Evolutionary conservation across 2,797 vertebrate species (phyloP), one percentile per base, ranked within the genome.

Genomic region (Antennarius maculatus): DNA sequence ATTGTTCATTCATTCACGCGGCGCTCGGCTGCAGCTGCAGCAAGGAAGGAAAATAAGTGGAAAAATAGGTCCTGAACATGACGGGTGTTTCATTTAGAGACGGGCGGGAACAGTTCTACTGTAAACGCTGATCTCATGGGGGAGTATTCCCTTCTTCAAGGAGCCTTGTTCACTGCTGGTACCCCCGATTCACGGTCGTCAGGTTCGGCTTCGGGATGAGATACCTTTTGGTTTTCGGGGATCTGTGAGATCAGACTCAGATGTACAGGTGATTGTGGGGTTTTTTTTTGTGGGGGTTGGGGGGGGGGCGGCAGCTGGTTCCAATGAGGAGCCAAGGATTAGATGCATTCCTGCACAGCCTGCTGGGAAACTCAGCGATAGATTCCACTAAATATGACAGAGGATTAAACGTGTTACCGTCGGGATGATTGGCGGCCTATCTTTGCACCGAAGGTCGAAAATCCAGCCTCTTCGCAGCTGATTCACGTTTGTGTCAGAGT

Each of bases 1-100:
- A 88, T 87, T 91, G 90, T 92, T 86, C 85, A 90, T 90, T 92
- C 88, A 92, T 87, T 27, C 74, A 50, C 23, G 23, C 23, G 23
- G 69, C 12, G n/a, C 66, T 69, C 14, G 34, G 71, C 71, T 47
- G 63, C 78, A 76, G 79, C 77, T 77, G 71, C 54, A 66, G 78
- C 61, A 15, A 8, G 29, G 46, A 74, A 43, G 47, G 76, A 61
- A 81, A 83, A 68, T 47, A 52, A 50, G 47, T 43, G 65, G 76
- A 77, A 82, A 83, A 83, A 75, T 23, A 59, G 10, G 12, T 52
- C 27, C 47, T 47, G 16, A 72, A 74, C 70, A 71, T 27, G 42
- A 45, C 15, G 47, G 45, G 53, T 12, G 54, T 61, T 61, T 31
- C 12, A 15, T 50, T 61, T 61, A 31, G 6, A 43, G 46, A 23